phyloP scores from a whole-genome alignment of 2,888 invertebrate species.

The Stenchaetothrips biformis region DNA sequence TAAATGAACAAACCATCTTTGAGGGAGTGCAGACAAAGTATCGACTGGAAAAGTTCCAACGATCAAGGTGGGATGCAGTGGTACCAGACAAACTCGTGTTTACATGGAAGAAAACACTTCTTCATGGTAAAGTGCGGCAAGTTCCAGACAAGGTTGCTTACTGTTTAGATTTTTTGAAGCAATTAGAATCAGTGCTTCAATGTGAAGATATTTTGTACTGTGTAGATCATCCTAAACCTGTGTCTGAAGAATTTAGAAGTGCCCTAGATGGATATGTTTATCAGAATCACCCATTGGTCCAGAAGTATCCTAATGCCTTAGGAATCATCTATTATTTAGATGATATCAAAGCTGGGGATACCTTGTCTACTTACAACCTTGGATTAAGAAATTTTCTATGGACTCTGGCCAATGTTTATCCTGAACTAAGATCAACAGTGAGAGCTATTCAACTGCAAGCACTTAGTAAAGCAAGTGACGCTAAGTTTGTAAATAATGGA shows the following conservation, averaged over 20 bases:
- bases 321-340: neutral
- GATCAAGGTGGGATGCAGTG: neutral
- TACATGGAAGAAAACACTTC: neutral
- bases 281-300: neutral
- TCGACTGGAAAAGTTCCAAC: neutral
- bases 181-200: neutral
- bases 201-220: constrained; percentile 10
- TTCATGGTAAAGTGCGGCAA: neutral
- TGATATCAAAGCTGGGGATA: neutral
- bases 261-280: constrained; percentile 4
- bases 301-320: constrained; percentile 7
- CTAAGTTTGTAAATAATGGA: neutral
- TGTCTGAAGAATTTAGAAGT: neutral
- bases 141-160: neutral
- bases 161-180: neutral
- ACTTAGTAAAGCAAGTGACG: neutral
- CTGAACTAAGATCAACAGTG: neutral
- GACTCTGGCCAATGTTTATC: constrained; percentile 6
- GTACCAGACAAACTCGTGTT: neutral
- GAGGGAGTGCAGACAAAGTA: neutral
- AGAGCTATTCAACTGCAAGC: neutral
- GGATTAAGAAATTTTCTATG: constrained; percentile 11
- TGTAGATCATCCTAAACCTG: neutral
- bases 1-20: too few species aligned
- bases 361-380: neutral